Evolutionary conservation across 2,113 vertebrate species (phyloP).

Genomic region (Mus pahari): DNA sequence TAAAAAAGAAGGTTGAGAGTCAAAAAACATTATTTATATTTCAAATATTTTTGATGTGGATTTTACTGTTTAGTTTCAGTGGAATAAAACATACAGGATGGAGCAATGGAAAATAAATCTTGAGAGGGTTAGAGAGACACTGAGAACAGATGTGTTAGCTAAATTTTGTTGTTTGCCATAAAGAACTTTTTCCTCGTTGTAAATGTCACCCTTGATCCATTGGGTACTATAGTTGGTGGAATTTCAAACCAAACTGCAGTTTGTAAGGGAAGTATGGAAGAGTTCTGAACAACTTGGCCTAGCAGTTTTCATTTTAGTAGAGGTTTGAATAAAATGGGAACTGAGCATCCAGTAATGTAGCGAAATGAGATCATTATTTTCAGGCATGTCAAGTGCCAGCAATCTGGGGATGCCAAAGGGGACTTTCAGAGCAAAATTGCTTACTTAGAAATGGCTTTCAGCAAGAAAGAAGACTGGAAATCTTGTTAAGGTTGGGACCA

Average conservation of each 20-base stretch:
- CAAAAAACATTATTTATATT: neutral
- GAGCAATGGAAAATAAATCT: neutral
- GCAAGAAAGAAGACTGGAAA: neutral
- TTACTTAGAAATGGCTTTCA: slow-evolving; percentile 42
- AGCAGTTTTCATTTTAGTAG: slow-evolving; percentile 5
- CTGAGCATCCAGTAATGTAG: slow-evolving; percentile 11
- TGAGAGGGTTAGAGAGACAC: slow-evolving; percentile 4
- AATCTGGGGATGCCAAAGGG: neutral
- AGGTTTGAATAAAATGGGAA: slow-evolving; percentile 60
- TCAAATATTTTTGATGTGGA: neutral
- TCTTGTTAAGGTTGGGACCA: neutral
- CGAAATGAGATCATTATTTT: slow-evolving; percentile 61
- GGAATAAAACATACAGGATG: neutral
- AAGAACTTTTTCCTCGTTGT: slow-evolving; percentile 14
- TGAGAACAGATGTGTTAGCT: slow-evolving; percentile 44
- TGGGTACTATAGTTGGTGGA: neutral
- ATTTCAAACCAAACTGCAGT: slow-evolving; percentile 32
- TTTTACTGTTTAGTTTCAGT: slow-evolving; percentile 18
- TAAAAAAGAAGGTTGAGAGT: too few species aligned
- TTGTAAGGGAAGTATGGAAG: slow-evolving; percentile 36
- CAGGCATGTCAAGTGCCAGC: neutral
- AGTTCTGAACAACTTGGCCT: slow-evolving; percentile 5
- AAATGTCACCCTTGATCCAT: neutral
- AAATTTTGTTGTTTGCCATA: slow-evolving; percentile 42
- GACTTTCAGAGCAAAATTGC: slow-evolving; percentile 17